Evolutionary conservation across 2,888 invertebrate genomes (phyloP).

Genomic region (Cotesia congregata): DNA sequence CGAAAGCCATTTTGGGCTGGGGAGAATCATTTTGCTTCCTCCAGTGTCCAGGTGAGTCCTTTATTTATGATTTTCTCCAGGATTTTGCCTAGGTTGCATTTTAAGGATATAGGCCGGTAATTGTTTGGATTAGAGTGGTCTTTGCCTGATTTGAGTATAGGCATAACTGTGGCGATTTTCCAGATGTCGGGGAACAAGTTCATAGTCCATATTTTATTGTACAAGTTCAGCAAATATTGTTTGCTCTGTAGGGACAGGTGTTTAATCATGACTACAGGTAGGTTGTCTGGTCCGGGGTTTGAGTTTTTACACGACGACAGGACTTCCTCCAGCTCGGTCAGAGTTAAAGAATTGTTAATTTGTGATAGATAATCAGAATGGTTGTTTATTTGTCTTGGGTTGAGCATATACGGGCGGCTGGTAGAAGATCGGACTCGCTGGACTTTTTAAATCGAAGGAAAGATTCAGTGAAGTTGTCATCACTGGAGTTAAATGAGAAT

Average conservation of each 20-base stretch:
- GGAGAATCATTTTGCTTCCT: neutral
- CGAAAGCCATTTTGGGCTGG: neutral
- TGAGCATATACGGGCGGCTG: too few relatives aligned
- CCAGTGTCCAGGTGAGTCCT: conserved; percentile 24
- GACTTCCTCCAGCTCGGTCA: conserved; percentile 15
- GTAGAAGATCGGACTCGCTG: too few relatives aligned
- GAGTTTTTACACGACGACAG: conserved; percentile 31
- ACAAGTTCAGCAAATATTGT: neutral
- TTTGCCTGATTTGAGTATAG: conserved; percentile 28
- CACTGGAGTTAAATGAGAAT: conserved; percentile 42
- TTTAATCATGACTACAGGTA: conserved; percentile 37
- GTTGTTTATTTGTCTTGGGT: neutral
- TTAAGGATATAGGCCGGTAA: conserved; percentile 30
- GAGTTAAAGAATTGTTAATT: conserved; percentile 26
- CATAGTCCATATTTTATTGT: conserved; percentile 7
- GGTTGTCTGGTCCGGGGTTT: conserved; percentile 44
- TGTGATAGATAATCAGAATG: neutral
- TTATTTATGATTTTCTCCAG: conserved; percentile 26
- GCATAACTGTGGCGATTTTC: conserved; percentile 11
- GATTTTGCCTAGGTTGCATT: conserved; percentile 27
- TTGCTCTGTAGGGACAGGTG: conserved; percentile 20
- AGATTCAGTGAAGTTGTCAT: conserved; percentile 24
- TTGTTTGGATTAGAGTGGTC: conserved; percentile 25
- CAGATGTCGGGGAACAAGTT: conserved; percentile 18
- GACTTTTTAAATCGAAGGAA: conserved; percentile 12